Conservation (phyloP, 2,113 vertebrate genomes). For the Aramus guarauna region DNA sequence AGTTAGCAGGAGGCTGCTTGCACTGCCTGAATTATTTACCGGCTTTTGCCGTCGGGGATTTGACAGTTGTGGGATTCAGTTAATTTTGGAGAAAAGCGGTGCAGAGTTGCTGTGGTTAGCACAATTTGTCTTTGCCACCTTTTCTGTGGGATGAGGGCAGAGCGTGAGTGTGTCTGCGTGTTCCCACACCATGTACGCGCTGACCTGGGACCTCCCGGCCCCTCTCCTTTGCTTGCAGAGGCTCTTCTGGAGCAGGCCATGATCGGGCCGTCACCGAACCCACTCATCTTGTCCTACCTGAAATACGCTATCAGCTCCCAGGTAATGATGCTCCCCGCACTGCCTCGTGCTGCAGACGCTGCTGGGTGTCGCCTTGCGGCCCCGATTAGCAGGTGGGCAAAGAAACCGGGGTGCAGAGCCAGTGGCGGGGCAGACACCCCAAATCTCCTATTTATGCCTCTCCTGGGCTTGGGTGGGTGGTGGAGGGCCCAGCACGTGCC, state of each 20-base stretch:
- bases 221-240: constrained; percentile 74
- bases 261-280: constrained; percentile 96
- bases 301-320: constrained; percentile 97
- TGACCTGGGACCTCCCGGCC: not conserved
- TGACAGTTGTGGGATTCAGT: not conserved
- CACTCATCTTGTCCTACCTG: constrained; percentile 94
- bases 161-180: fast-evolving
- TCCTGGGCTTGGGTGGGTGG: not conserved
- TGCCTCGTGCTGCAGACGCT: not conserved
- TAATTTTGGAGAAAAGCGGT: not conserved
- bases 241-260: constrained; percentile 96
- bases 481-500: not conserved
- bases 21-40: not conserved
- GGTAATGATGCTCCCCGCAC: constrained; percentile 67
- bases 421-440: not conserved
- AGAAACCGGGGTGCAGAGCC: fast-evolving
- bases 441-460: fast-evolving
- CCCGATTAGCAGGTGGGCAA: not conserved
- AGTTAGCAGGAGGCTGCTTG: not conserved
- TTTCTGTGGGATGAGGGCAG: not conserved
- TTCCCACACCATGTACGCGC: fast-evolving
- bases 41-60: not conserved
- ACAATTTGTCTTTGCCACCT: not conserved
- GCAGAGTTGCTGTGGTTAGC: not conserved
- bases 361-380: not conserved